Evolutionary conservation across 1,140 invertebrate genomes (phyloP).

Genomic region (Aricia agestis): DNA sequence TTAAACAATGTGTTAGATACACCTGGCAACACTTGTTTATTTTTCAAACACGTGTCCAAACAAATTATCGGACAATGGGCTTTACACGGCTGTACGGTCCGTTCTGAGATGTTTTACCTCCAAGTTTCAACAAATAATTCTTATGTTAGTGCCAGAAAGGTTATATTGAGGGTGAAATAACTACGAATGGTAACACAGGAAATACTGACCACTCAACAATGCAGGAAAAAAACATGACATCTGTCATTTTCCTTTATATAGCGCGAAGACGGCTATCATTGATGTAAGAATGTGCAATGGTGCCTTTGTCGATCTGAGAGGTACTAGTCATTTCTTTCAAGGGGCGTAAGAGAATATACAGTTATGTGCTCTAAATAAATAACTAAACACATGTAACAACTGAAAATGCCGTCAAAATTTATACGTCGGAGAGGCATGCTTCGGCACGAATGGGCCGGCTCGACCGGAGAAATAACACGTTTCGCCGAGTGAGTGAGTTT

Average conservation of each 20-base stretch:
- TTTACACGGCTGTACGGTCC: slow-evolving; percentile 1
- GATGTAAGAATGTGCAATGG: not conserved
- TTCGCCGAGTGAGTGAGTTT: too few relatives aligned
- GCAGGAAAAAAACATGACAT: slow-evolving; percentile 22
- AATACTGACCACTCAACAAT: slow-evolving; percentile 33
- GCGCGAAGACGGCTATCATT: slow-evolving; percentile 11
- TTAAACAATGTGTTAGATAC: not conserved
- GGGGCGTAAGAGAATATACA: not conserved
- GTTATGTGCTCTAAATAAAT: not conserved
- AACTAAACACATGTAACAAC: not conserved
- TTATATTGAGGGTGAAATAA: too few relatives aligned
- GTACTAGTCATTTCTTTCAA: not conserved
- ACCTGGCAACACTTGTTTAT: slow-evolving; percentile 9
- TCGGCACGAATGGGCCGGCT: too few relatives aligned
- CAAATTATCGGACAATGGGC: slow-evolving; percentile 12
- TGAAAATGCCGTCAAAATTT: not conserved
- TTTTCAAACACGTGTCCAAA: slow-evolving; percentile 7
- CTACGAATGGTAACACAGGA: slow-evolving; percentile 25
- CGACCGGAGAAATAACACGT: too few relatives aligned
- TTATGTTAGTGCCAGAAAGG: too few relatives aligned
- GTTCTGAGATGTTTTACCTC: too few relatives aligned
- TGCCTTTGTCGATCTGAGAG: not conserved
- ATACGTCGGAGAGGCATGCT: too few relatives aligned
- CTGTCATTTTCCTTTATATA: slow-evolving; percentile 21
- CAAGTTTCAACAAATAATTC: too few relatives aligned